Base-by-base conservation (phyloP, 37 sponge, comb jelly and placozoan genomes). In the Petrosia ficiformis region DNA sequence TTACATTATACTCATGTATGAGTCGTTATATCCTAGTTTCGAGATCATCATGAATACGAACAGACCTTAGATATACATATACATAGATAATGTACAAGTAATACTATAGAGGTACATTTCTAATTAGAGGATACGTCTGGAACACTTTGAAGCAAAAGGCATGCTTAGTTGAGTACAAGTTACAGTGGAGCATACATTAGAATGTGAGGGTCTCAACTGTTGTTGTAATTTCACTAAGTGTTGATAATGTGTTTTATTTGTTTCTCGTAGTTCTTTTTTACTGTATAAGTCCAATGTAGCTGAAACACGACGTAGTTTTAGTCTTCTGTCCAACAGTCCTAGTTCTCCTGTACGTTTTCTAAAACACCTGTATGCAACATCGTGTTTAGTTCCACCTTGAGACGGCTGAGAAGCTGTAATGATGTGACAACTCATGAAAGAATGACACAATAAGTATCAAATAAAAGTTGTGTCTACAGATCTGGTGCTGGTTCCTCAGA, bases 321-420 rank as follows among this genome's bases (percentile, higher is more conserved):
- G 65, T 34, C 75, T 79, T 28, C 81, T 58, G 43, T 79, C 65
- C 42, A 89, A 39, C 1, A 89, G 58, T 14, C 72, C 90, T 39
- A 78, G 70, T 42, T 89, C 90, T 39, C 80, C 84, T 16, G 68
- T 78, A 11, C 44, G n/a, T 61, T 73, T 74, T 1, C 77, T 24
- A 43, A 84, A 89, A 59, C 72, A 28, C 4, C 76, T 26, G 28
- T 78, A 79, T 2, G 90, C 90, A 35, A 68, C 42, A 44, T 80
- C 81, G 30, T 74, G 59, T 28, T 63, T 48, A 11, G 44, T 44
- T 16, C 70, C 75, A 16, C 80, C 80, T 25, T 29, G 74, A 26
- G 76, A 75, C 14, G 75, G 70, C 8, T 34, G 28, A 0, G 52
- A 29, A n/a, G 76, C 83, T 86, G 71, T 19, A 56, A 42, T 21